phyloP scores from a whole-genome alignment of 2,113 vertebrate species.

The Antechinus stuartii region DNA sequence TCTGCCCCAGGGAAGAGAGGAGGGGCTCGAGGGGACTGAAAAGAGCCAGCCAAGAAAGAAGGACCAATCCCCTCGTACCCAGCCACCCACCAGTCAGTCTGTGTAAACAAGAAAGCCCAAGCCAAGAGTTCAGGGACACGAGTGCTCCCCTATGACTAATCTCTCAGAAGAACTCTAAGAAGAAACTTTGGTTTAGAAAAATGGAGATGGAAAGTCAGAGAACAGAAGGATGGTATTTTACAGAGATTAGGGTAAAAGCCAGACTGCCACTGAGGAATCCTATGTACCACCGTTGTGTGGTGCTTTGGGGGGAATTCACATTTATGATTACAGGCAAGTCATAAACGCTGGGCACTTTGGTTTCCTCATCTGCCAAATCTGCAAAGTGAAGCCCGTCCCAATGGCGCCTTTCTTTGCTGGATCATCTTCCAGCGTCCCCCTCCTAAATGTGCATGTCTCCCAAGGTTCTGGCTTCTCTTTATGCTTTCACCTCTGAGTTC shows the following conservation, averaged over 20 bases:
- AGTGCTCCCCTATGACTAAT: background rate
- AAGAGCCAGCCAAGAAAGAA: background rate
- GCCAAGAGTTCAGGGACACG: background rate
- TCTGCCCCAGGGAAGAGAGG: slow-evolving; percentile 36
- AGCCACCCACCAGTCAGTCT: slow-evolving; percentile 15
- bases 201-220: slow-evolving; percentile 11
- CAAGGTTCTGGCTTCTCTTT: background rate
- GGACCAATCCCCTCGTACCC: slow-evolving; percentile 10
- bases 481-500: background rate
- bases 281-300: background rate
- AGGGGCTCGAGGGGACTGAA: background rate
- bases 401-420: background rate
- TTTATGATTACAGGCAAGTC: background rate
- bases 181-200: background rate
- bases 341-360: background rate
- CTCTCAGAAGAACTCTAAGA: background rate
- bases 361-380: background rate
- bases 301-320: background rate
- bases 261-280: background rate
- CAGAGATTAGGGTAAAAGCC: background rate
- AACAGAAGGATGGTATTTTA: background rate
- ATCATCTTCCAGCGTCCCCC: background rate
- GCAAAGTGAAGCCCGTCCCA: background rate
- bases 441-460: background rate
- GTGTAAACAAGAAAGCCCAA: slow-evolving; percentile 26